Conservation (phyloP, 2,797 vertebrate genomes). For the Todus mexicanus region DNA sequence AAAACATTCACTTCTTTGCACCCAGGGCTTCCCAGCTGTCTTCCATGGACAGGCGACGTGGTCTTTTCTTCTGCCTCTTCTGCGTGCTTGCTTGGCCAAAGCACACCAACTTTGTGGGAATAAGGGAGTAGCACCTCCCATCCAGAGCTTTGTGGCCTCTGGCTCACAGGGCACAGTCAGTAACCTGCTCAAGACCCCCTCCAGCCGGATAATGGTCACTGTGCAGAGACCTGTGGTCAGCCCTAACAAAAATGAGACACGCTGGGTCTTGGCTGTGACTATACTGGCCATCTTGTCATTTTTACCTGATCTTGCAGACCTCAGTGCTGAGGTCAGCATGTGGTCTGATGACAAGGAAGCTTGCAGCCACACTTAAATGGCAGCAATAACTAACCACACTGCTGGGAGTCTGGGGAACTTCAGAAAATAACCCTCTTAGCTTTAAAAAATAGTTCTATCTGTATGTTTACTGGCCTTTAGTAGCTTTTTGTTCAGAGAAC, state of each 20-base stretch:
- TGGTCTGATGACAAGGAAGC: neutral
- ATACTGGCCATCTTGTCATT: neutral
- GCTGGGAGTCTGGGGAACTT: neutral
- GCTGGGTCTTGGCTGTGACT: neutral
- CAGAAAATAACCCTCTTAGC: neutral
- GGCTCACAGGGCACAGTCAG: rapidly evolving
- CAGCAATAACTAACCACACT: neutral
- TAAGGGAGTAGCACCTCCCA: neutral
- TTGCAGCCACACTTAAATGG: neutral
- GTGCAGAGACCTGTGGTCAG: neutral
- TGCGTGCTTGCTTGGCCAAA: neutral
- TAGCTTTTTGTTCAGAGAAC: neutral
- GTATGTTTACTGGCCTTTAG: neutral
- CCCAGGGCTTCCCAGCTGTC: neutral
- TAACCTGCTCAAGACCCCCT: neutral
- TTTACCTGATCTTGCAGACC: neutral
- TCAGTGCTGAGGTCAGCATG: rapidly evolving
- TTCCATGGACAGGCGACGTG: neutral
- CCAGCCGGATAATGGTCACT: neutral
- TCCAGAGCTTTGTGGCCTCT: neutral
- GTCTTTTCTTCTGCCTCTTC: neutral
- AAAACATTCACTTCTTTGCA: neutral
- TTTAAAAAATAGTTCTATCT: neutral
- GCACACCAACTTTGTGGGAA: neutral
- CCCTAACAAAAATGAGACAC: neutral